Conservation (phyloP, 2,888 invertebrate genomes). For the Loripinus fragilis region DNA sequence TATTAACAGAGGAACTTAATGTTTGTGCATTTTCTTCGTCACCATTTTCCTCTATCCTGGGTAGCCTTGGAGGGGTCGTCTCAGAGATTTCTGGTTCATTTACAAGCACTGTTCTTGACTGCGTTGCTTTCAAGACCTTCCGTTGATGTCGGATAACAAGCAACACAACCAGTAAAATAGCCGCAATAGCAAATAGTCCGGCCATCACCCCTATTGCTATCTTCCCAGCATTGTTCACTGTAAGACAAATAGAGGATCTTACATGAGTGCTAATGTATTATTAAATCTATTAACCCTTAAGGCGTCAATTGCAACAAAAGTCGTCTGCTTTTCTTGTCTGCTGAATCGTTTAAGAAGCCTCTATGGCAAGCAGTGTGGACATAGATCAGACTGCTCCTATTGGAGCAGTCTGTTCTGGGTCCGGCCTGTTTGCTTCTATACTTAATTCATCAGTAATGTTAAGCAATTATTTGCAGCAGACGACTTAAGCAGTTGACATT, state of each 20-base stretch:
- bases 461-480: too few relatives aligned
- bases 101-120: slow-evolving; percentile 19
- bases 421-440: too few relatives aligned
- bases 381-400: too few relatives aligned
- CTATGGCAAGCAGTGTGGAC: too few relatives aligned
- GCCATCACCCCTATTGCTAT: slow-evolving; percentile 57
- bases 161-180: slow-evolving; percentile 32
- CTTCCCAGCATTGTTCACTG: slow-evolving; percentile 56
- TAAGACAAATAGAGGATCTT: slow-evolving; percentile 30
- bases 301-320: too few relatives aligned
- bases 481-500: too few relatives aligned
- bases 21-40: slow-evolving; percentile 1
- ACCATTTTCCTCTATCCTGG: slow-evolving; percentile 12
- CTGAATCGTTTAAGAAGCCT: too few relatives aligned
- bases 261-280: too few relatives aligned
- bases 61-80: slow-evolving; percentile 24
- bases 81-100: slow-evolving; percentile 22
- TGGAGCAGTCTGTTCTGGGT: too few relatives aligned
- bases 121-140: background rate
- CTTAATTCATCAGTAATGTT: too few relatives aligned
- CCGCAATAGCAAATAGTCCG: slow-evolving; percentile 39
- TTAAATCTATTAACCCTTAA: too few relatives aligned
- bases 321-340: too few relatives aligned
- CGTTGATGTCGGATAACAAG: slow-evolving; percentile 37
- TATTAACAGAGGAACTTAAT: background rate